Evolutionary conservation across 1,140 invertebrate genomes (phyloP).

Genomic region (Pseudachorutes palmiensis): DNA sequence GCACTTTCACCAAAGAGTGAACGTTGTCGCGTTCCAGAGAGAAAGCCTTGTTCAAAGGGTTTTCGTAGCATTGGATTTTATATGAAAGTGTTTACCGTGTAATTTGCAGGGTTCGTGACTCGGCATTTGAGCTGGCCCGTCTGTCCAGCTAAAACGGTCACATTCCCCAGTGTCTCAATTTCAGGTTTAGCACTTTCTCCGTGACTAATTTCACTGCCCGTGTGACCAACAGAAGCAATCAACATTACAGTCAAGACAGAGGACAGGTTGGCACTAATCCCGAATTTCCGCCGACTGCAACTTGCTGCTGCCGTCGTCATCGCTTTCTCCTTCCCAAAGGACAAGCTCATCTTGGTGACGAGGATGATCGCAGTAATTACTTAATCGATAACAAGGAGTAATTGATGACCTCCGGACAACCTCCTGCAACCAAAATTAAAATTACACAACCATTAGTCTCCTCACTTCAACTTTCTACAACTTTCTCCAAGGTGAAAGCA

Average conservation of each 20-base stretch:
- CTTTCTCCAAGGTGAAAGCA: too few relatives aligned
- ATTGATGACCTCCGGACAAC: not conserved
- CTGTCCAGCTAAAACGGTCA: conserved; percentile 35
- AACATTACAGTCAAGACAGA: conserved; percentile 16
- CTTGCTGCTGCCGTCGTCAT: not conserved
- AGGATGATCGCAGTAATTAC: not conserved
- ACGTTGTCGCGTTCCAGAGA: not conserved
- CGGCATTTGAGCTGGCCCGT: conserved; percentile 35
- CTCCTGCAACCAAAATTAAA: not conserved
- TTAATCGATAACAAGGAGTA: not conserved
- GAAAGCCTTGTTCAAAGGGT: not conserved
- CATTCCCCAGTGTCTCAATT: conserved; percentile 34
- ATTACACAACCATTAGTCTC: too few relatives aligned
- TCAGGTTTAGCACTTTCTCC: conserved; percentile 22
- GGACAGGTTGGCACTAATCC: not conserved
- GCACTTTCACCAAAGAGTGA: not conserved
- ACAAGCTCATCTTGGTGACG: too few relatives aligned
- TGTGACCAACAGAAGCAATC: conserved; percentile 25
- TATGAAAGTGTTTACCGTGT: conserved; percentile 29
- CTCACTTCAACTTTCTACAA: too few relatives aligned
- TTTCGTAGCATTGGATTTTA: not conserved
- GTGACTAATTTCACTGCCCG: conserved; percentile 29
- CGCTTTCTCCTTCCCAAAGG: too few relatives aligned
- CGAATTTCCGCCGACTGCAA: not conserved
- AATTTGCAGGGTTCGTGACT: conserved; percentile 34